Evolutionary conservation across 2,113 vertebrate species (phyloP).

Genomic region (Nipponia nippon): DNA sequence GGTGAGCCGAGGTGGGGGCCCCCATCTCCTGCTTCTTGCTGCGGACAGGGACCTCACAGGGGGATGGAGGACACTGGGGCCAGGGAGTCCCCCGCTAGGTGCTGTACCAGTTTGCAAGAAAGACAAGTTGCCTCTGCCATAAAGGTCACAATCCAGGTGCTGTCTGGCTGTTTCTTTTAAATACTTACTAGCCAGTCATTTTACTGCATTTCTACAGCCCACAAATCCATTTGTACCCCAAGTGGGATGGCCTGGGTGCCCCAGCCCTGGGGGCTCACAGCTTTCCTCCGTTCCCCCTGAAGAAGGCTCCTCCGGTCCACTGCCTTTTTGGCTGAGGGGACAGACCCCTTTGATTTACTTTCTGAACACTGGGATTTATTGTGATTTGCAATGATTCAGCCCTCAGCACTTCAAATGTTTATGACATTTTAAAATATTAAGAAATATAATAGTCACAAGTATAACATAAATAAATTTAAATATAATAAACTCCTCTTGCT

Average conservation of each 20-base stretch:
- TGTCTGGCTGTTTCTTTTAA: not conserved
- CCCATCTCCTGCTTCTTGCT: not conserved
- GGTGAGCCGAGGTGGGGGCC: accelerated
- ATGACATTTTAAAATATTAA: constrained; percentile 27
- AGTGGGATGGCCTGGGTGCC: not conserved
- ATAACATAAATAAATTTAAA: constrained; percentile 26
- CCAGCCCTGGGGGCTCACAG: not conserved
- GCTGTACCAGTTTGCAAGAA: not conserved
- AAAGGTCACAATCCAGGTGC: not conserved
- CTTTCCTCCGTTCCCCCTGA: not conserved
- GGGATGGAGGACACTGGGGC: not conserved
- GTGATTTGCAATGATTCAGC: not conserved
- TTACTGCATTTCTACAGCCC: not conserved
- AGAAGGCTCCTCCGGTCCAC: not conserved
- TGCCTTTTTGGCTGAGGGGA: not conserved
- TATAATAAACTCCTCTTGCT: not conserved
- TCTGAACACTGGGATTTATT: not conserved
- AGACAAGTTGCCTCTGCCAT: not conserved
- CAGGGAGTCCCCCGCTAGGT: not conserved
- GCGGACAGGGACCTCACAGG: not conserved
- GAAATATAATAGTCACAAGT: constrained; percentile 18
- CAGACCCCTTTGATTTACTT: not conserved
- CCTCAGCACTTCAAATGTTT: constrained; percentile 5
- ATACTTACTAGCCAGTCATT: not conserved
- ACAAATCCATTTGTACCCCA: not conserved